Evolutionary conservation across 2,888 invertebrate species (phyloP), one percentile per base, ranked within the genome.

Genomic region (Xestoiulus laeticollis): DNA sequence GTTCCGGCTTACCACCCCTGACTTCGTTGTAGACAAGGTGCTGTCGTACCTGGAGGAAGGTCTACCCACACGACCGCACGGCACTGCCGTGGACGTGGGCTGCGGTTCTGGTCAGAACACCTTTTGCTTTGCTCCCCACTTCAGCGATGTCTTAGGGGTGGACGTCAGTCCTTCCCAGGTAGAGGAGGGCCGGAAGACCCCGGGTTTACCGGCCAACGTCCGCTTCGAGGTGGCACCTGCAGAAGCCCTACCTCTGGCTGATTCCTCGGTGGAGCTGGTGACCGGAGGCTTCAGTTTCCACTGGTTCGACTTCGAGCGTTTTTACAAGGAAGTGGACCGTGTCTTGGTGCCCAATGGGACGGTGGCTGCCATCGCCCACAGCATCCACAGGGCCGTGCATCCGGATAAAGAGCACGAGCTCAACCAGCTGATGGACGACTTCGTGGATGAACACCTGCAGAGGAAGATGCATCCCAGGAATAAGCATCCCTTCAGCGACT

Each of bases 21-120:
- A 2, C 12, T 10, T 19, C n/a, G 82, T 82, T 6, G 82, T n/a
- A 1, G 10, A 19, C 14, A 10, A 19, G 32, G n/a, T n/a, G 1
- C 32, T 82, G 32, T 6, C 26, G 6, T 82, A 82, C 14, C 82
- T 82, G 30, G 82, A 82, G 82, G 82, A 82, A 19, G 5, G 2
- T 1, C n/a, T 19, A 14, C 82, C 82, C 14, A 12, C 10, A 12
- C 5, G 78, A 16, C 82, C 82, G 12, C 82, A 82, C 32, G n/a
- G 32, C 16, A 6, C 1, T 2, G 82, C 82, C 6, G 90, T 92
- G 3, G 93, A 93, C 90, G 92, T 93, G 19, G 93, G 93, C 1
- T 93, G 93, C 90, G 93, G 93, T 3, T 91, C 91, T 30, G 93
- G 93, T n/a, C 93, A 93, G 90, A 92, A 92, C 88, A 93, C 93